Percentiles rank a stretch among this genome's conserved stretches.
Evolutionary conservation across 2,113 vertebrate genomes (phyloP).

Genomic region (Turdus rufiventris): DNA sequence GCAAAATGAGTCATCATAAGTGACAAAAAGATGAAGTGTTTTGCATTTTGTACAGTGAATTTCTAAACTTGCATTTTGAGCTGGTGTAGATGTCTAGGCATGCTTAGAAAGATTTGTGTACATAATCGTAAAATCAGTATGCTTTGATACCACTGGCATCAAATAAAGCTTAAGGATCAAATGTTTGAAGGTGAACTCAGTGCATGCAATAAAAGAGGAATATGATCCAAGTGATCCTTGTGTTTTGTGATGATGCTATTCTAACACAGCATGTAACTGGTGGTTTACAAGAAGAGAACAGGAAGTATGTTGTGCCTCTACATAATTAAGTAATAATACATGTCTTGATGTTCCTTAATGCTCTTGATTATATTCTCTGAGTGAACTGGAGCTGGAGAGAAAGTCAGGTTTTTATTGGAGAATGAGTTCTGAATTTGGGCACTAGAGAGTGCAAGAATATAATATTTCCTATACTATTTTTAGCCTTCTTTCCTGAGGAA

Average conservation of each 20-base stretch:
- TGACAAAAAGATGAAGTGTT: background rate
- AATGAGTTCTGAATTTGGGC: background rate
- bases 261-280: slow-evolving; percentile 3
- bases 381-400: slow-evolving; percentile 15
- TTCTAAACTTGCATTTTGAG: background rate
- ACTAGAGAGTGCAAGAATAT: slow-evolving; percentile 14
- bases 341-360: slow-evolving; percentile 23
- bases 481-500: slow-evolving; percentile 2
- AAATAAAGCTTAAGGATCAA: background rate
- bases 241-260: background rate
- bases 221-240: background rate
- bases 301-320: slow-evolving; percentile 9
- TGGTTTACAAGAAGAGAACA: background rate
- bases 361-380: slow-evolving; percentile 10
- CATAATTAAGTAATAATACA: slow-evolving; percentile 42
- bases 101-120: background rate
- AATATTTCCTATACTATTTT: slow-evolving; percentile 4
- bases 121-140: background rate
- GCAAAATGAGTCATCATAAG: background rate
- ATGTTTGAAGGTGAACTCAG: background rate
- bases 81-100: background rate
- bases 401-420: background rate
- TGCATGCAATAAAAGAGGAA: background rate
- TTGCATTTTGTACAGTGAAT: background rate
- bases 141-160: background rate